These are phyloP conservation scores for Sesamia nonagrioides DNA, from an alignment of 1,140 invertebrate species.

Conservation along the genomic window DNA sequence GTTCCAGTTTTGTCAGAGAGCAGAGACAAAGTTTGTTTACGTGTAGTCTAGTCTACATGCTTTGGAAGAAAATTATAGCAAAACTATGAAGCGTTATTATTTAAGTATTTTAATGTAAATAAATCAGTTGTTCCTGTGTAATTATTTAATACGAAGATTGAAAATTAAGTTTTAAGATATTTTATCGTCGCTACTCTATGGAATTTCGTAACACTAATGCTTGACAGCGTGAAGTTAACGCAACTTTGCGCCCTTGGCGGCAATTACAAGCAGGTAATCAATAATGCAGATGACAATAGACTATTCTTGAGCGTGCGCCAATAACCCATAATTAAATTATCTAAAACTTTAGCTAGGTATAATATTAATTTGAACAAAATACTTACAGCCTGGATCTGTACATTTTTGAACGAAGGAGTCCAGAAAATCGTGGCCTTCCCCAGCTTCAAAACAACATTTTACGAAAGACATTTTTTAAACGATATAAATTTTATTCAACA, in stretches of 20 bases:
- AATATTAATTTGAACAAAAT: conserved; percentile 44
- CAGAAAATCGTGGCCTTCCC: conserved; percentile 91
- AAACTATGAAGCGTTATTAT: too few species aligned
- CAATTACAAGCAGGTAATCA: conserved; percentile 57
- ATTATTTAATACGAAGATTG: too few species aligned
- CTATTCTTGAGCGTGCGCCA: not conserved
- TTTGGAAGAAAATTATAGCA: too few species aligned
- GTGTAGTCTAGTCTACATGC: not conserved
- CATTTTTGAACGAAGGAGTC: conserved; percentile 93
- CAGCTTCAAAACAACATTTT: conserved; percentile 92
- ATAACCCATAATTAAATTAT: conserved; percentile 46
- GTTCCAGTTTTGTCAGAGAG: conserved; percentile 12
- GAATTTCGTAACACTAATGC: not conserved
- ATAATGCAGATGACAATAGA: conserved; percentile 47
- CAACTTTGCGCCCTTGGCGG: conserved; percentile 48
- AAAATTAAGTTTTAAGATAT: not conserved
- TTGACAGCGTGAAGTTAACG: conserved; percentile 28
- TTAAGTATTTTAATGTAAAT: too few species aligned
- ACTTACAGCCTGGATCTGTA: conserved; percentile 94
- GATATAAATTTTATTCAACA: conserved; percentile 26
- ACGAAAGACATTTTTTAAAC: conserved; percentile 90
- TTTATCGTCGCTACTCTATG: not conserved
- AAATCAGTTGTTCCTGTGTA: too few species aligned
- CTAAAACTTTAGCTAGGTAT: not conserved
- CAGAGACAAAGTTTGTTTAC: not conserved